Percentiles rank a stretch among this genome's conserved stretches.
These are phyloP conservation scores for Manduca sexta DNA, from an alignment of 1,140 invertebrate genomes.

Conservation along the genomic window DNA sequence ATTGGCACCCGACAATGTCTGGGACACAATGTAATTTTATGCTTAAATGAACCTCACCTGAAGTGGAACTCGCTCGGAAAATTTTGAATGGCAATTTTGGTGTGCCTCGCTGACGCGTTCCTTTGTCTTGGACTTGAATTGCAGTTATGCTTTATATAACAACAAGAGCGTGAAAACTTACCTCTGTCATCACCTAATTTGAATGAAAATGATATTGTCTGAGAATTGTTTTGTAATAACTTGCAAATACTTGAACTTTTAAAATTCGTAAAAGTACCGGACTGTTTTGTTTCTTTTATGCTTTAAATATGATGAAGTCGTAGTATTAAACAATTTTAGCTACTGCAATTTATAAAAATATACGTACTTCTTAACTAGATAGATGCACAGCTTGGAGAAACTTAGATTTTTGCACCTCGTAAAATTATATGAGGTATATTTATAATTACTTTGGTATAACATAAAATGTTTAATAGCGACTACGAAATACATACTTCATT, in stretches of 20 bases:
- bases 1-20: slow-evolving; percentile 68
- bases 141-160: slow-evolving; percentile 68
- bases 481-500: too few relatives aligned
- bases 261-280: neutral
- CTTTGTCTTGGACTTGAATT: slow-evolving; percentile 59
- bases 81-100: slow-evolving; percentile 67
- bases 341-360: too few relatives aligned
- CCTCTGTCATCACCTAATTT: slow-evolving; percentile 32
- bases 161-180: slow-evolving; percentile 62
- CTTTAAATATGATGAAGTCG: too few relatives aligned
- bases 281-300: too few relatives aligned
- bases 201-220: slow-evolving; percentile 20
- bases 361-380: too few relatives aligned
- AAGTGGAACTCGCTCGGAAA: slow-evolving; percentile 67
- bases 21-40: slow-evolving; percentile 71
- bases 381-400: too few relatives aligned
- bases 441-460: too few relatives aligned
- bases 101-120: slow-evolving; percentile 39
- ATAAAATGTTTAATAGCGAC: too few relatives aligned
- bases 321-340: too few relatives aligned
- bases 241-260: slow-evolving; percentile 23
- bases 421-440: too few relatives aligned
- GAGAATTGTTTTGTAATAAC: slow-evolving; percentile 21
- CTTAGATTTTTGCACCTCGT: too few relatives aligned
- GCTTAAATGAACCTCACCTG: slow-evolving; percentile 62